Evolutionary conservation across 92 coral and sea anemone genomes (phyloP), one percentile per base, ranked within the genome.

Genomic region (Zoanthus sansibaricus): DNA sequence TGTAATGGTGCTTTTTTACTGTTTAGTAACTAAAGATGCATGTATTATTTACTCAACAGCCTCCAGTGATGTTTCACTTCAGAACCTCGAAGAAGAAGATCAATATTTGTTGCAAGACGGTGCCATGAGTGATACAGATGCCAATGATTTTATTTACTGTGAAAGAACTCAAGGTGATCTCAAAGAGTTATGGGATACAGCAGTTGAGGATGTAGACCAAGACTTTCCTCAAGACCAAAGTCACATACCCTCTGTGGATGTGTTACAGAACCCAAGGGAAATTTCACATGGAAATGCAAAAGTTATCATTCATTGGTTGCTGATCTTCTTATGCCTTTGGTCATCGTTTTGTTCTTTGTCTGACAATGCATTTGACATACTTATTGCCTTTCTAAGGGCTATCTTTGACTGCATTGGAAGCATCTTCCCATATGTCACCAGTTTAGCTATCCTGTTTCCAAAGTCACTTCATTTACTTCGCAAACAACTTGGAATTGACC

Each of bases 291-390:
- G 54, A 73, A 92, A 69, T 59, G 30, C 78, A 32, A 92, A 77
- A 72, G 20, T 42, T 58, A 61, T 92, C 52, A 72, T 87, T n/a
- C 64, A 54, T 25, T 92, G 94, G 91, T 66, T 83, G 30, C 56
- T 92, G 77, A 64, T 86, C 49, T 82, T 89, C 72, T 72, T 92
- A 75, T 92, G 94, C 82, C 70, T 90, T 86, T 93, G 95, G 93
- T 87, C 93, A 62, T 87, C 95, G 32, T 93, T 87, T 67, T 93
- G 95, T 84, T 82, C 88, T 11, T 87, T 93, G 73, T 90, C 95
- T 58, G 95, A 93, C 76, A 90, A 93, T 90, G 95, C 95, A 18
- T 78, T 87, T 82, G 91, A 90, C 73, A 76, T 90, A 14, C 88
- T 93, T 64, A 83, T 90, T 0, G 82, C 76, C 33, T 90, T 90